phyloP scores from a whole-genome alignment of 2,888 invertebrate genomes.

The Zonitis immaculata region DNA sequence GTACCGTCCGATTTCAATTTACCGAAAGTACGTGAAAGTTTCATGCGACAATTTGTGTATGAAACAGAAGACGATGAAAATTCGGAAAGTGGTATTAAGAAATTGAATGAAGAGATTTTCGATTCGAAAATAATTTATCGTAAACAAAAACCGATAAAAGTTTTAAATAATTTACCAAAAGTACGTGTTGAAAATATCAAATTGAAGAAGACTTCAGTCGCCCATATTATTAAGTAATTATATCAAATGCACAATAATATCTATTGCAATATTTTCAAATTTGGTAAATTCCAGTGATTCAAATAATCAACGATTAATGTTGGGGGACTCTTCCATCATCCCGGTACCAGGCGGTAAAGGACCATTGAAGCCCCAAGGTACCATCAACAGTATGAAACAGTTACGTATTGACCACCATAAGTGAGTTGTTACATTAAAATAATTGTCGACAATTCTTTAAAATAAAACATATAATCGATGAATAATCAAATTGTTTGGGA shows the following conservation, averaged over 20 bases:
- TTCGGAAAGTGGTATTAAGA: constrained; percentile 53
- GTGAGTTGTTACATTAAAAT: constrained; percentile 52
- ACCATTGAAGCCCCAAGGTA: constrained; percentile 81
- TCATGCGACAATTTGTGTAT: constrained; percentile 95
- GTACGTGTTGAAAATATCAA: constrained; percentile 76
- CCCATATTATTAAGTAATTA: constrained; percentile 81
- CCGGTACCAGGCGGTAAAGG: constrained; percentile 74
- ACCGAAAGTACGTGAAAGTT: constrained; percentile 94
- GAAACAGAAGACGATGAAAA: constrained; percentile 82
- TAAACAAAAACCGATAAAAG: constrained; percentile 77
- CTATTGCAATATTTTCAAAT: too few species aligned
- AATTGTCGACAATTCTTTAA: constrained; percentile 24
- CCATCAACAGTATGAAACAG: constrained; percentile 75
- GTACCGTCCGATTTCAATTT: constrained; percentile 88
- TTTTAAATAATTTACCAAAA: constrained; percentile 76
- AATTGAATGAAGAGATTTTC: constrained; percentile 58
- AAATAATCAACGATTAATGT: constrained; percentile 85
- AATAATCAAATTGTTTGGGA: background rate
- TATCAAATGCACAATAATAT: too few species aligned
- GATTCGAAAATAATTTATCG: constrained; percentile 73
- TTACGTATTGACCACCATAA: constrained; percentile 85
- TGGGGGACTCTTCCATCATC: constrained; percentile 91
- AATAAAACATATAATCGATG: background rate
- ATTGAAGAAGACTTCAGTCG: constrained; percentile 75
- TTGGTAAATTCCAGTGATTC: constrained; percentile 66